phyloP scores from a whole-genome alignment of 2,113 vertebrate species.

The Epinephelus moara region DNA sequence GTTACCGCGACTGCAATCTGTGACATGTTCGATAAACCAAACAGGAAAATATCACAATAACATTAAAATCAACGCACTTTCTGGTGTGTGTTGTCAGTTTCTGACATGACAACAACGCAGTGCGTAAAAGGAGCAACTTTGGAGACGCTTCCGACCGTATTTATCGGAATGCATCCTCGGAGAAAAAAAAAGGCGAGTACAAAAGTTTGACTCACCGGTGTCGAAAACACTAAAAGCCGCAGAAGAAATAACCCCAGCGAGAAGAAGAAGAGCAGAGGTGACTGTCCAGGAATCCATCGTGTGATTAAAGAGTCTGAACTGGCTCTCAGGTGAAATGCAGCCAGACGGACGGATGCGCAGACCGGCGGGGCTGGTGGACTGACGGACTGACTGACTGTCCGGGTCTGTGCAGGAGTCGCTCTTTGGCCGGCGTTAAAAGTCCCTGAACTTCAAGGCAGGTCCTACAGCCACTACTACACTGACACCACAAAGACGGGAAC shows the following conservation, averaged over 20 bases:
- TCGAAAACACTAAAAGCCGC: slow-evolving; percentile 80
- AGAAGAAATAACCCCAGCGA: slow-evolving; percentile 76
- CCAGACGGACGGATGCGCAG: slow-evolving; percentile 68
- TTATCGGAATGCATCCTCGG: not conserved
- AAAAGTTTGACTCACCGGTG: slow-evolving; percentile 82
- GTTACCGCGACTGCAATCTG: slow-evolving; percentile 10
- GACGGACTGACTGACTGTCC: not conserved
- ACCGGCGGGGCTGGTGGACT: slow-evolving; percentile 38
- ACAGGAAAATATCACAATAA: not conserved
- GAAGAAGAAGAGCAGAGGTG: slow-evolving; percentile 74
- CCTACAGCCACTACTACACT: slow-evolving; percentile 63
- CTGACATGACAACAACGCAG: not conserved
- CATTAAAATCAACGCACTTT: not conserved
- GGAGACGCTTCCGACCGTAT: slow-evolving; percentile 14
- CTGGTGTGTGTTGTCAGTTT: accelerated
- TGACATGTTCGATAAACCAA: not conserved
- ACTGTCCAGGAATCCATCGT: slow-evolving; percentile 82
- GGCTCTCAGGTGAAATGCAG: slow-evolving; percentile 78
- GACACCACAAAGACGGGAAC: slow-evolving; percentile 70
- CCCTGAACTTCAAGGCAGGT: slow-evolving; percentile 77
- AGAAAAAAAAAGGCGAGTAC: not conserved
- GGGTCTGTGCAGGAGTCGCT: slow-evolving; percentile 43
- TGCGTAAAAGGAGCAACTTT: slow-evolving; percentile 45
- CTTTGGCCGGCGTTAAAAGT: slow-evolving; percentile 66
- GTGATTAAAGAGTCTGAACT: slow-evolving; percentile 18